phyloP scores from a whole-genome alignment of 2,797 vertebrate genomes.

The Coranthus polyacanthus region DNA sequence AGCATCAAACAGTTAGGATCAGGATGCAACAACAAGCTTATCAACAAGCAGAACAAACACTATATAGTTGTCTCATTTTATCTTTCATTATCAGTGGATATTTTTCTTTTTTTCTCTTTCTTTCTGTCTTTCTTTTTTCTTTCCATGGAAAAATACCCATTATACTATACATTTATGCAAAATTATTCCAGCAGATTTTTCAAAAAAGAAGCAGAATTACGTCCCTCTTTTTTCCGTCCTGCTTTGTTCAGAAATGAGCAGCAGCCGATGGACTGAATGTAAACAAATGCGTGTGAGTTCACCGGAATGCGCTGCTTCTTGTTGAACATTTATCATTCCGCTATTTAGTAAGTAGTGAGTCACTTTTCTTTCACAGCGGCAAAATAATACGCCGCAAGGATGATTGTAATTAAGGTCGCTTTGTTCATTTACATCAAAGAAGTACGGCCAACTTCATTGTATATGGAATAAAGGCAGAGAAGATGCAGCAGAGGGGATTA shows the following conservation, averaged over 20 bases:
- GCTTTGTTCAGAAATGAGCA: no score
- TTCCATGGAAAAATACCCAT: no score
- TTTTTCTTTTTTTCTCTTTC: neutral
- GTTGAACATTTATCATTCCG: slow-evolving; percentile 50
- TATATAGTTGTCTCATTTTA: neutral
- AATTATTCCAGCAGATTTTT: neutral
- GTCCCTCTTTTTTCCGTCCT: no score
- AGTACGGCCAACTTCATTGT: slow-evolving; percentile 12
- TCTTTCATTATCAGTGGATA: neutral
- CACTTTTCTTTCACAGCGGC: slow-evolving; percentile 21
- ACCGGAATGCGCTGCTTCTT: slow-evolving; percentile 13
- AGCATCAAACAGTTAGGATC: slow-evolving; percentile 22
- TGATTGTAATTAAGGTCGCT: slow-evolving; percentile 43
- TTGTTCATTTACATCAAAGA: slow-evolving; percentile 45
- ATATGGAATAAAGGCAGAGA: slow-evolving; percentile 18
- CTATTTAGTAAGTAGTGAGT: slow-evolving; percentile 41
- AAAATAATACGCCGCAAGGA: slow-evolving; percentile 33
- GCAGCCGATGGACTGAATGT: slow-evolving; percentile 29
- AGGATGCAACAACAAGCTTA: neutral
- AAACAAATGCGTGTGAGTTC: slow-evolving; percentile 31
- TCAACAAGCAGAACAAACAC: neutral
- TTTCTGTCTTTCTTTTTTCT: no score
- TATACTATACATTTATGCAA: no score
- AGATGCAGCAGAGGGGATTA: slow-evolving; percentile 7
- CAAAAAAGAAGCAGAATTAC: neutral